Conservation (phyloP, 2,113 vertebrate species). For the Pedionomus torquatus region DNA sequence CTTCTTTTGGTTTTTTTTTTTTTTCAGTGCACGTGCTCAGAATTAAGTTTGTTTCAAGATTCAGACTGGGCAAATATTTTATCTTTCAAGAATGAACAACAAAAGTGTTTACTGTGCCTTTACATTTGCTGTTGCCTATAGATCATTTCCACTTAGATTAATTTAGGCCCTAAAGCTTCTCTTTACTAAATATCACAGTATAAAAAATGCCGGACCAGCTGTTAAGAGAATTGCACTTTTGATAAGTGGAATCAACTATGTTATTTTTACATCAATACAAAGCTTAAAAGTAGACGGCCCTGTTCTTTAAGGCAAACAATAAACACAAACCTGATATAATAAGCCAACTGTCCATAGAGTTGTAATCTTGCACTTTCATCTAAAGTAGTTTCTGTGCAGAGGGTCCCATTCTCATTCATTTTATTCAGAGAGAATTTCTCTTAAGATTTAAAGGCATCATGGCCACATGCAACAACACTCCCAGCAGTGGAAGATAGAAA, state of each 20-base stretch:
- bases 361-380: neutral
- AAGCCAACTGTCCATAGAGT: neutral
- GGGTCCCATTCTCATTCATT: neutral
- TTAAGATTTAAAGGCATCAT: neutral
- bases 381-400: neutral
- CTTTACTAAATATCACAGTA: conserved; percentile 14
- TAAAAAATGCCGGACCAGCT: neutral
- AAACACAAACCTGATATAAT: neutral
- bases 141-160: conserved; percentile 6
- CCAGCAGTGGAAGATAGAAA: neutral
- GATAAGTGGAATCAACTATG: neutral
- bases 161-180: neutral
- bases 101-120: neutral
- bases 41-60: conserved; percentile 26
- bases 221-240: neutral
- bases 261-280: neutral
- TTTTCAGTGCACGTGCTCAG: neutral
- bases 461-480: neutral
- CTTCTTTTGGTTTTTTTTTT: neutral
- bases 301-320: neutral
- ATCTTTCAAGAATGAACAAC: neutral
- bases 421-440: neutral
- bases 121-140: neutral
- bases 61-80: conserved; percentile 4
- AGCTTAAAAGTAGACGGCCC: neutral